Evolutionary conservation across 2,888 invertebrate genomes (phyloP), one percentile per base, ranked within the genome.

Genomic region (Rotaria socialis): DNA sequence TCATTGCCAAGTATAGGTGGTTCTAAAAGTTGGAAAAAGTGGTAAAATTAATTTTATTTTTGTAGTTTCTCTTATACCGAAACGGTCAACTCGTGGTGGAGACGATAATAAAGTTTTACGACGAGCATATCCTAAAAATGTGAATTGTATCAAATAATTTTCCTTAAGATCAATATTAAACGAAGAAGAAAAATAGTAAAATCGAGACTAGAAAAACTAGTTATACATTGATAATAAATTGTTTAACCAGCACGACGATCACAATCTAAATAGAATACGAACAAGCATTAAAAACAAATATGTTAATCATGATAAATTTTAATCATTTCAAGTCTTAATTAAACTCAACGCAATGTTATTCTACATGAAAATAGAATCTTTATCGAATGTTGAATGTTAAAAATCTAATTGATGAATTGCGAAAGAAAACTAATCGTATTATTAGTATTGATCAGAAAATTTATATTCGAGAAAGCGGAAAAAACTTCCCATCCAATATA

Each of bases 71-170:
- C 3, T 67, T 27, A 35, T 67, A 67, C 67, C 67, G 11, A 67
- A 67, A 67, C 35, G 67, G 14, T 67, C 35, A 67, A 43, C 10
- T 22, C 43, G 75, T 47, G 75, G 75, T 43, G 75, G 75, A 14
- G 75, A 80, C 6, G 75, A 80, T 43, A 80, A 47, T 80, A 80
- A 80, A 19, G 75, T 80, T 47, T 47, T 80, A 8, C 75, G 75
- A 24, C 47, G 75, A 47, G 22, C 10, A 80, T 80, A 80, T 43
- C 75, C 75, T 80, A 67, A 1, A 27, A 35, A 27, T 35, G 2
- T 35, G 35, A 16, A 24, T 22, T 8, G 14, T 16, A 50, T 50
- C 50, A 67, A 16, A 67, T 67, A 16, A 22, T 22, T 22, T 22
- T 24, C 6, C 22, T 56, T 0, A 52, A 52, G 52, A 56, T 56